Percentiles rank a stretch among this genome's conserved stretches.
phyloP scores from a whole-genome alignment of 2,113 vertebrate genomes.

The Fukomys damarensis region DNA sequence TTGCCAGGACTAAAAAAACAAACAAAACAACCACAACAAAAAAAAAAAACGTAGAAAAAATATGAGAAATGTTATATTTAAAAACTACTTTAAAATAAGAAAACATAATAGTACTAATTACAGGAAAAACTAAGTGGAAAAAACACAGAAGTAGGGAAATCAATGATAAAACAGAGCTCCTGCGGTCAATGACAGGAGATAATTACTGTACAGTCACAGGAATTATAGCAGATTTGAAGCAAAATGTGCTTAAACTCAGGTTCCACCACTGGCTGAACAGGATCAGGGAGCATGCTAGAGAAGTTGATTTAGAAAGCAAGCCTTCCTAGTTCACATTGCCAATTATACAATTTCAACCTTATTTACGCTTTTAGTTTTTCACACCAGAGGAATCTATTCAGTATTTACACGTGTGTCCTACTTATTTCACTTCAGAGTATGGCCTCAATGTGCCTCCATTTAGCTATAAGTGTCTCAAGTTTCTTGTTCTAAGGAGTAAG shows the following conservation, averaged over 20 bases:
- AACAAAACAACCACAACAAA: too few relatives aligned
- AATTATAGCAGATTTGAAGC: background rate
- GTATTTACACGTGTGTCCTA: too few relatives aligned
- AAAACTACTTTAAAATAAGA: background rate
- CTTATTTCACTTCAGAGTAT: too few relatives aligned
- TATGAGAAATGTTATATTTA: background rate
- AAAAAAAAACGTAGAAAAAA: background rate
- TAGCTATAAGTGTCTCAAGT: too few relatives aligned
- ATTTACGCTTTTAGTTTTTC: too few relatives aligned
- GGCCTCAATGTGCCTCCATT: too few relatives aligned
- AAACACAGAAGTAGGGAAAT: background rate
- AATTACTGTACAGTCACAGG: background rate
- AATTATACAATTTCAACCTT: too few relatives aligned
- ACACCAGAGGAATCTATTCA: too few relatives aligned
- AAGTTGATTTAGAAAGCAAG: background rate
- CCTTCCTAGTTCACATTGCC: too few relatives aligned
- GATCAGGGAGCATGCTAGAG: background rate
- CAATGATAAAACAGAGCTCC: background rate
- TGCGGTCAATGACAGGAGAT: background rate
- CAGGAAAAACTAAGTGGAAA: background rate
- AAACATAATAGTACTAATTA: background rate
- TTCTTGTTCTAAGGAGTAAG: too few relatives aligned
- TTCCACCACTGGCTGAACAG: background rate
- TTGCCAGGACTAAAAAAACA: too few relatives aligned
- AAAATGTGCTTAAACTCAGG: background rate